Evolutionary conservation across 2,113 vertebrate genomes (phyloP).

Genomic region (Rhynchopsitta pachyrhyncha): DNA sequence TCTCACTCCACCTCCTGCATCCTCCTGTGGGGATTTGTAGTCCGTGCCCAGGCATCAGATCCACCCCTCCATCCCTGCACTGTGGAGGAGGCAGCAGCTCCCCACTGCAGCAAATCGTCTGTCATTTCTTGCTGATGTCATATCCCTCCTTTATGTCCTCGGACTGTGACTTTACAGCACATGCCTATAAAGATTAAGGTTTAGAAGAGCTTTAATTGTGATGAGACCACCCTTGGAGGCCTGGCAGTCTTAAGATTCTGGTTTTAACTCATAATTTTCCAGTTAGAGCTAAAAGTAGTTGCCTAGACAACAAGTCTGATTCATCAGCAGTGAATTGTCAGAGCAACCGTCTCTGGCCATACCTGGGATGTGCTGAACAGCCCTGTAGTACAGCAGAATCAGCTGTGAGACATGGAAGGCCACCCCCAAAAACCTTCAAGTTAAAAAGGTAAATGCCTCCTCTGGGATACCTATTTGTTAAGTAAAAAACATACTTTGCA

Average conservation of each 20-base stretch:
- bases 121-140: background rate
- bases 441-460: background rate
- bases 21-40: accelerated
- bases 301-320: constrained; percentile 48
- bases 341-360: background rate
- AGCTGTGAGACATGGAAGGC: background rate
- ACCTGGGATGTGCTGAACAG: background rate
- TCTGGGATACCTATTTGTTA: background rate
- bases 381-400: background rate
- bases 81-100: background rate
- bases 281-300: constrained; percentile 4
- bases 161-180: background rate
- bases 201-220: background rate
- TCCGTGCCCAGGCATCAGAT: accelerated
- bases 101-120: background rate
- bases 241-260: background rate
- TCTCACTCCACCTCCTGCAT: background rate
- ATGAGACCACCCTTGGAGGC: background rate
- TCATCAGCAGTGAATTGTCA: constrained; percentile 30
- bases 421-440: background rate
- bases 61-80: accelerated
- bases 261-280: background rate
- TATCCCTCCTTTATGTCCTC: background rate
- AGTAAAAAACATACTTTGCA: background rate
- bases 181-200: background rate